Conservation (phyloP, 1,140 invertebrate genomes). For the Neocloeon triangulifer region DNA sequence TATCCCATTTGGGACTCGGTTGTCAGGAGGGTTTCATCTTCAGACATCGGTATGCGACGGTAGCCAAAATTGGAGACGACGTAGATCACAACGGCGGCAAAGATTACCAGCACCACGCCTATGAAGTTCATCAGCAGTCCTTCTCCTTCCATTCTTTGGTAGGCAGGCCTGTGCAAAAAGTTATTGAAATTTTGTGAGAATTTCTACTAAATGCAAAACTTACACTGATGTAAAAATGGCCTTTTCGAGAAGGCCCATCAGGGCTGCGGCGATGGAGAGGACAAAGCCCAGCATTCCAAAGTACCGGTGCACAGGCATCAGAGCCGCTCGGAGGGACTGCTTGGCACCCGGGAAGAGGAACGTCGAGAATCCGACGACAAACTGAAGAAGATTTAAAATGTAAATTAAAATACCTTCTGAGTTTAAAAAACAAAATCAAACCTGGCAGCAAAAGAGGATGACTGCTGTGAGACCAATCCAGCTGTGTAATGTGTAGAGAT, state of each 20-base stretch:
- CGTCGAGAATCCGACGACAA: constrained; percentile 43
- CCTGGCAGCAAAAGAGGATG: constrained; percentile 52
- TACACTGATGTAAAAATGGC: too few species aligned
- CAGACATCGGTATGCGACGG: constrained; percentile 42
- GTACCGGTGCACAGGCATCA: constrained; percentile 64
- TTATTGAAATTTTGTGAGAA: constrained; percentile 4
- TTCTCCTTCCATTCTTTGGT: constrained; percentile 28
- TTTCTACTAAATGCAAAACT: too few species aligned
- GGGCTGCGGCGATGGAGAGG: constrained; percentile 38
- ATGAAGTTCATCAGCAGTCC: constrained; percentile 54
- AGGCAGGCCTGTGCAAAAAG: constrained; percentile 17
- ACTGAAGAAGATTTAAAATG: constrained; percentile 27
- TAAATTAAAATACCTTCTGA: constrained; percentile 4
- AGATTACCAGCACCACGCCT: constrained; percentile 43
- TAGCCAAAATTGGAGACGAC: constrained; percentile 48
- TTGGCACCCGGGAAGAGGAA: constrained; percentile 54
- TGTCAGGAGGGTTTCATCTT: constrained; percentile 43
- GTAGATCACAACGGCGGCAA: constrained; percentile 46
- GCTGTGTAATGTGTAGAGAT: constrained; percentile 65
- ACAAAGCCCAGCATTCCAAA: constrained; percentile 55
- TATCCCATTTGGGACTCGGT: constrained; percentile 7
- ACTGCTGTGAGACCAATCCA: constrained; percentile 63
- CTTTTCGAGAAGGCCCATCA: constrained; percentile 70
- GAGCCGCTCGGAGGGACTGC: constrained; percentile 27
- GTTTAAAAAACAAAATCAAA: constrained; percentile 15